Evolutionary conservation across 2,888 invertebrate species (phyloP), one percentile per base, ranked within the genome.

Genomic region (Therioaphis trifolii): DNA sequence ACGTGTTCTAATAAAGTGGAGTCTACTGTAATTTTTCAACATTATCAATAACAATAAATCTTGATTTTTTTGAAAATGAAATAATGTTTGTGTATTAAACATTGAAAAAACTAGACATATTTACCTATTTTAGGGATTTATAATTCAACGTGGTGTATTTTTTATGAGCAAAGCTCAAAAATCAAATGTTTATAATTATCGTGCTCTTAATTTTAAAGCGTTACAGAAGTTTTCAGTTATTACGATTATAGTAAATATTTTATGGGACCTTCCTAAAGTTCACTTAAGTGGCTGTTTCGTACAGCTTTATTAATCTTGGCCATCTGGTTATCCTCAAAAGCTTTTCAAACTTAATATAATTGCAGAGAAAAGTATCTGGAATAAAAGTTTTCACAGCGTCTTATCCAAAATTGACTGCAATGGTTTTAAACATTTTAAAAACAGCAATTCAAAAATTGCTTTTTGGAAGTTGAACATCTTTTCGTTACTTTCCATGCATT

Each of bases 381-480:
- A 29, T 46, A 63, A 76, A 77, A 77, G 77, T 49, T 77, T 66
- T 66, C 15, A 15, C 52, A 52, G 35, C 52, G 7, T 52, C 24
- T 66, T 18, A 52, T 78, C 15, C 18, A 15, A 35, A 35, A 68
- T 52, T 24, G 35, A 78, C 52, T 68, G 49, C 18, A 24, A 35
- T 40, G 63, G 63, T 77, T 78, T 52, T 52, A 49, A 77, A 49
- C 49, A 77, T 24, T 77, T 63, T 27, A 1, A 9, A 66, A 77
- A 77, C 49, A 49, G 52, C 35, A 66, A 49, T 63, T 63, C 18
- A 29, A 49, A 49, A 35, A 35, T 29, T 68, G 11, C 35, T 35
- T 1, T 24, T 15, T 15, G 21, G 21, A 77, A 49, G 49, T 66
- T 21, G 35, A 68, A 68, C 66, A 15, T 46, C 1, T 29, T 21